Percentiles rank a stretch among this genome's conserved stretches.
Evolutionary conservation across 2,888 invertebrate genomes (phyloP).

Genomic region (Lordiphosa fenestrarum): DNA sequence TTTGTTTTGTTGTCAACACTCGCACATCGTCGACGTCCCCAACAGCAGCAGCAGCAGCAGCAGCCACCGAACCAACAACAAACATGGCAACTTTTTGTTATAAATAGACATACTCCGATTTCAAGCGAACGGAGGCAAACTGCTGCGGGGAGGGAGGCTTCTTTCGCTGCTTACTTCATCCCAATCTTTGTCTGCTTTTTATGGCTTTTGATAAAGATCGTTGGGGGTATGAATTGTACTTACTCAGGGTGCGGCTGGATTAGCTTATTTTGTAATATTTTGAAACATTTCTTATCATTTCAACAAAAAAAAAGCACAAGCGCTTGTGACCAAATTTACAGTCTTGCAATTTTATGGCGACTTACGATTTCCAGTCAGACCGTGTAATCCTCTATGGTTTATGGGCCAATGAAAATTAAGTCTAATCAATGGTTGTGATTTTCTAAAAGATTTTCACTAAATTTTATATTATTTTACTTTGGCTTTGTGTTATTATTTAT

Average conservation of each 20-base stretch:
- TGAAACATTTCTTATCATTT: neutral
- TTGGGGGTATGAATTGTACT: conserved; percentile 82
- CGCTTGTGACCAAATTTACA: conserved; percentile 24
- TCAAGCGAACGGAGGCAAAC: neutral
- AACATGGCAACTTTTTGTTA: conserved; percentile 40
- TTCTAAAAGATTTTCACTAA: conserved; percentile 20
- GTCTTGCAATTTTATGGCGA: conserved; percentile 21
- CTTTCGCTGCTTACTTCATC: conserved; percentile 19
- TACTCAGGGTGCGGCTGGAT: conserved; percentile 81
- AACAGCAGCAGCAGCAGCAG: conserved; percentile 27
- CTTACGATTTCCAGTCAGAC: conserved; percentile 21
- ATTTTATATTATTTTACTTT: conserved; percentile 1
- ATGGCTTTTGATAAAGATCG: rapidly evolving
- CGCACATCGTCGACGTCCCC: conserved; percentile 26
- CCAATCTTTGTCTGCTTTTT: conserved; percentile 8
- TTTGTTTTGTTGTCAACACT: conserved; percentile 74
- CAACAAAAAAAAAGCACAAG: too few species aligned
- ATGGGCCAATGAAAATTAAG: conserved; percentile 53
- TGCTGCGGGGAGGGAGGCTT: neutral
- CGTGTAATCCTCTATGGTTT: conserved; percentile 44
- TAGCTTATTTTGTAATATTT: neutral
- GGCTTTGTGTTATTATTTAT: conserved; percentile 25
- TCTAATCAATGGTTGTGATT: conserved; percentile 65
- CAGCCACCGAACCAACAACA: conserved; percentile 25
- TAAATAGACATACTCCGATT: conserved; percentile 28